These are phyloP conservation scores for Brienomyrus brachyistius DNA, from an alignment of 2,113 vertebrate species.

Conservation along the genomic window DNA sequence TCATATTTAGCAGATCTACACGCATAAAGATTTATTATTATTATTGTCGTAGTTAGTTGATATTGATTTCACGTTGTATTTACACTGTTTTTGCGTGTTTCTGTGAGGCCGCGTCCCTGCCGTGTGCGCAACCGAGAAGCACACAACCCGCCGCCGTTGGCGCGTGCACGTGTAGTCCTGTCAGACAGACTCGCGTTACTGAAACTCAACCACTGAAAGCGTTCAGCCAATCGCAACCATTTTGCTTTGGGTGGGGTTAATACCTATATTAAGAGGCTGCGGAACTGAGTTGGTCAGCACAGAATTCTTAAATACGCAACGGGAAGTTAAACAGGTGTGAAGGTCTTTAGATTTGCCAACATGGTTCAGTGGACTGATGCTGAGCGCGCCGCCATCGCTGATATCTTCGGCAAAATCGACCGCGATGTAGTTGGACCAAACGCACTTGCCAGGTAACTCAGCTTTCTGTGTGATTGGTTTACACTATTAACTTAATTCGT, in stretches of 20 bases:
- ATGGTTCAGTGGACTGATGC: constrained; percentile 49
- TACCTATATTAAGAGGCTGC: background rate
- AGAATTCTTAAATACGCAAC: background rate
- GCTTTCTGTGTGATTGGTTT: background rate
- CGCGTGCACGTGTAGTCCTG: background rate
- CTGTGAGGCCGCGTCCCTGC: background rate
- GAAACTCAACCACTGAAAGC: background rate
- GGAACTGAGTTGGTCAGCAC: background rate
- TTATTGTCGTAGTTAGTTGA: background rate
- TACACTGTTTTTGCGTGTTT: background rate
- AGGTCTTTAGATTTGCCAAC: background rate
- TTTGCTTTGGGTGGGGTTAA: background rate
- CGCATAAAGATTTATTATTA: background rate
- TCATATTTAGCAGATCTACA: background rate
- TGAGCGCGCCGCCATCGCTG: constrained; percentile 47
- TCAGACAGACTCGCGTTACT: background rate
- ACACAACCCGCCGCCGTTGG: background rate
- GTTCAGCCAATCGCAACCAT: background rate
- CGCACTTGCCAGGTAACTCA: constrained; percentile 50
- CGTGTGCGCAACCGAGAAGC: background rate
- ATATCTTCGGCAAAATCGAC: constrained; percentile 48
- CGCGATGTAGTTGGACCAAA: constrained; percentile 51
- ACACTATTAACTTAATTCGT: background rate
- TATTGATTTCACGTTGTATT: background rate
- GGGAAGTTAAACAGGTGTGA: background rate